Evolutionary conservation across 2,888 invertebrate species (phyloP).

Genomic region (Agonum fuliginosum): DNA sequence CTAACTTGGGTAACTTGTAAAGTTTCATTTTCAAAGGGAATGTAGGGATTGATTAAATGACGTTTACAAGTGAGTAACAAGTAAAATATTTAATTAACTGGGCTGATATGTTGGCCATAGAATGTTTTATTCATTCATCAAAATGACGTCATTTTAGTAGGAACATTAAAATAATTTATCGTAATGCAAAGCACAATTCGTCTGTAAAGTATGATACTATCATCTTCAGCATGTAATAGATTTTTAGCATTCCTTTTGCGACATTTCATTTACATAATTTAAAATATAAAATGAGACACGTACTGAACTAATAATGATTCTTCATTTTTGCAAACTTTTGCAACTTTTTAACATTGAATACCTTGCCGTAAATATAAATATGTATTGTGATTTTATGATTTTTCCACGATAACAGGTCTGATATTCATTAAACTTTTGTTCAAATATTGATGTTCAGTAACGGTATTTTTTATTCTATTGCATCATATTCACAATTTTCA

Average conservation of each 20-base stretch:
- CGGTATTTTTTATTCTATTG: constrained; percentile 5
- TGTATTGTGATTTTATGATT: too few species aligned
- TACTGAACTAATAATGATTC: constrained; percentile 1
- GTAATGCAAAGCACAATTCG: constrained; percentile 10
- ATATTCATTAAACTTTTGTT: neutral
- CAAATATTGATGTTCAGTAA: neutral
- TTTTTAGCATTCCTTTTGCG: constrained; percentile 44
- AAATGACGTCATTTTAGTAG: constrained; percentile 14
- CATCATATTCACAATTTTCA: constrained; percentile 12
- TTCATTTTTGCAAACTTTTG: too few species aligned
- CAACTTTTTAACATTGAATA: too few species aligned
- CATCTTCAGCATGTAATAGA: constrained; percentile 36
- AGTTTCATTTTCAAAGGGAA: too few species aligned
- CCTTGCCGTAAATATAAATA: too few species aligned
- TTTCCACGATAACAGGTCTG: neutral
- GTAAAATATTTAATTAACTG: too few species aligned
- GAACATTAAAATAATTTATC: constrained; percentile 4
- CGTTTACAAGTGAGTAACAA: too few species aligned
- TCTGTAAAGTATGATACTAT: constrained; percentile 31
- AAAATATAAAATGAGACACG: constrained; percentile 42
- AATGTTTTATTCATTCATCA: too few species aligned
- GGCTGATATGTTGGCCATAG: too few species aligned
- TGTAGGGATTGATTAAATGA: too few species aligned
- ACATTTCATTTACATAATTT: constrained; percentile 53
- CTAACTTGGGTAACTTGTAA: too few species aligned